Evolutionary conservation across 1,140 invertebrate species (phyloP), one percentile per base, ranked within the genome.

Genomic region (Orius insidiosus): DNA sequence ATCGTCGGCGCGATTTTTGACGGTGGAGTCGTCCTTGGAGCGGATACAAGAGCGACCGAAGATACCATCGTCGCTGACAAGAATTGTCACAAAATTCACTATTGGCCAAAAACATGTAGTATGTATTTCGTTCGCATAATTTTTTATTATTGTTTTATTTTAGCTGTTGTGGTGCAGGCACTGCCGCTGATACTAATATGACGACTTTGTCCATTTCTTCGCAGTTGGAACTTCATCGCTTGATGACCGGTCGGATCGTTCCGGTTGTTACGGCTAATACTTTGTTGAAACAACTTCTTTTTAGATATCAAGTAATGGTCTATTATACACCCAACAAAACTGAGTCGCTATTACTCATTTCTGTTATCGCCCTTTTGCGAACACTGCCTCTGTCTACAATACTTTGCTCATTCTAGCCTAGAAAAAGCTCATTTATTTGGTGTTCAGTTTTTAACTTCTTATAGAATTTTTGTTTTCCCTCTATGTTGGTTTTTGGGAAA

Each of bases 21-120:
- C 63, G 90, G 95, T 75, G 95, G n/a, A 94, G 86, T 99, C 44
- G 79, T 98, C 53, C 69, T 99, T 49, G 96, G 94, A 30, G 95
- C 94, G 48, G 95, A 99, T 68, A 97, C 94, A 0, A 70, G 96
- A 63, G 24, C 24, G 24, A 98, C 95, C 13, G 80, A 84, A 61
- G 90, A 85, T 47, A 83, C 80, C 5, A 86, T 96, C 58, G 86
- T 98, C n/a, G 85, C 93, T 4, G 92, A 98, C 60, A 98, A 98
- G 64, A 87, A n/a, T 59, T 96, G 90, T 58, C 64, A 71, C 46
- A 99, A 99, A 96, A 98, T 52, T 94, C 98, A 67, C 92, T 84
- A 59, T 67, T 99, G 47, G 80, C 90, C 14, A 68, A 77, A 11
- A 96, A 96, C 59, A 97, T 98, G 72, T 95, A 94, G 82, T 87